Base-by-base conservation (phyloP, 1,140 invertebrate genomes). In the Leguminivora glycinivorella region DNA sequence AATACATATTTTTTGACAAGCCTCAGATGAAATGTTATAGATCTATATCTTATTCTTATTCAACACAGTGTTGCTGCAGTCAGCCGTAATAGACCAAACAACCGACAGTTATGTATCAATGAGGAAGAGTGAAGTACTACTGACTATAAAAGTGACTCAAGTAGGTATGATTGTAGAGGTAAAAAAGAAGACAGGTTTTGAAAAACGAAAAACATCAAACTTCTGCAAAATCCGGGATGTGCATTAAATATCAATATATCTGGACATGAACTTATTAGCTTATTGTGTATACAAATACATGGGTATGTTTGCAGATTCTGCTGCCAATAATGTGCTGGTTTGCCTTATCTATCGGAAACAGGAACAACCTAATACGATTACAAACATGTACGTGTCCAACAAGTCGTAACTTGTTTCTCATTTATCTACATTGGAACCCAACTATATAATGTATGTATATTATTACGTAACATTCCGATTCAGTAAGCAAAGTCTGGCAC, bases 291-390 rank as follows among this genome's bases (percentile, higher is more conserved):
- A 47, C 1, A 17, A 6, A 1, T 10, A 4, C 4, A 17, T 43
- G n/a, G 40, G 4, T 47, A 47, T 47, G 43, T 47, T 47, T 47
- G 34, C 10, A 38, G 10, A 38, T 38, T 38, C 10, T 14, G 3
- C 34, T 12, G 10, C 47, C 47, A 1, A 52, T 19, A 3, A 52
- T 1, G 14, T n/a, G 3, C 9, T 7, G 43, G 17, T 52, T 52
- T 17, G 17, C 43, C 43, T 52, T 52, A 52, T 52, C n/a, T 4
- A 52, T 52, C 43, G 43, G 43, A 52, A 52, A 52, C 43, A 52
- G 43, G 43, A 52, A 52, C 43, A 17, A 19, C n/a, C 43, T 43
- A 19, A 52, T 52, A 19, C 43, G 43, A 52, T 52, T 52, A 52
- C 17, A 52, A 52, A 17, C 19, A 52, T 9, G 43, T 17, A 19